Evolutionary conservation across 1,140 invertebrate genomes (phyloP).

Genomic region (Lucilia sericata): DNA sequence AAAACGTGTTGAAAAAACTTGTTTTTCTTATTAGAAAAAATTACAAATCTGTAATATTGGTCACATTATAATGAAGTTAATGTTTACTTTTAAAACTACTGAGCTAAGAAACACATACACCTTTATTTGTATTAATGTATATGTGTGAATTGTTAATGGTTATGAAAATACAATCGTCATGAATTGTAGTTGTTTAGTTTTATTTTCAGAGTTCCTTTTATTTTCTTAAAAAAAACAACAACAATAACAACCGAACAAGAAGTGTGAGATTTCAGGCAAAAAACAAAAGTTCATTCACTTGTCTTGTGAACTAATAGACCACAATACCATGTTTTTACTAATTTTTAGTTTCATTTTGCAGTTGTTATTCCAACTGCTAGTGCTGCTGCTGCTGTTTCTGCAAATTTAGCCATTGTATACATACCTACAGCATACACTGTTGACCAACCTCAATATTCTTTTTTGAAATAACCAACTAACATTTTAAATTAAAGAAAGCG

Average conservation of each 20-base stretch:
- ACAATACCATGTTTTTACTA: slow-evolving; percentile 14
- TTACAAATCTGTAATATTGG: too few relatives aligned
- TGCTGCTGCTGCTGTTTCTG: too few relatives aligned
- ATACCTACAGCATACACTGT: too few relatives aligned
- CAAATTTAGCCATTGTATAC: too few relatives aligned
- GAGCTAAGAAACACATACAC: too few relatives aligned
- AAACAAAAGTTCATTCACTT: slow-evolving; percentile 12
- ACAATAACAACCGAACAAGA: background rate
- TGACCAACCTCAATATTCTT: too few relatives aligned
- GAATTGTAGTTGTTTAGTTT: background rate
- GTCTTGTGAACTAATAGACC: background rate
- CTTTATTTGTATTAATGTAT: background rate
- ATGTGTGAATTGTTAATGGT: background rate
- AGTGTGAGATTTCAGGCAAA: background rate
- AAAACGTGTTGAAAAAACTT: too few relatives aligned
- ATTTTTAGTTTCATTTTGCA: background rate
- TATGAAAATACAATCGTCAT: background rate
- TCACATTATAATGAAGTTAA: too few relatives aligned
- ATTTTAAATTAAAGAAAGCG: too few relatives aligned
- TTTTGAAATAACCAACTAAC: too few relatives aligned
- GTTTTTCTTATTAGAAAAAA: too few relatives aligned
- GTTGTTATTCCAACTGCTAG: background rate
- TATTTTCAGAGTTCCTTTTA: background rate
- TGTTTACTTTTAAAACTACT: too few relatives aligned
- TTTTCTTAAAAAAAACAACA: background rate